These are phyloP conservation scores for Peromyscus attwateri DNA, from an alignment of 2,797 vertebrate species.

Conservation along the genomic window DNA sequence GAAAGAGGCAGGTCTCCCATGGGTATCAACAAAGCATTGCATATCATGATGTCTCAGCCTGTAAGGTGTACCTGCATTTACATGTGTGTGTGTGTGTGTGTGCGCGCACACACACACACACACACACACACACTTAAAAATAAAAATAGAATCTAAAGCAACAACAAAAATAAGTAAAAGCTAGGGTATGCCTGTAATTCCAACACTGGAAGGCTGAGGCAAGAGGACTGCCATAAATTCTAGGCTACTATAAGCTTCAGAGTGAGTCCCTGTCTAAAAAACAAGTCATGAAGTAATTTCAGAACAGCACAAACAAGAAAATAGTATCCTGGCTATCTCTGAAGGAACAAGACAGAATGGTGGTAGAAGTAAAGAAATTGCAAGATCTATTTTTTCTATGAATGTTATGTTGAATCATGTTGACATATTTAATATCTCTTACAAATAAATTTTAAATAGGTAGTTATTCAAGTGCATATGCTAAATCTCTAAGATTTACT, in stretches of 20 bases:
- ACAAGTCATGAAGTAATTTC: slow-evolving; percentile 48
- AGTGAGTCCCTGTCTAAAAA: neutral
- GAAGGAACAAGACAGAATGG: neutral
- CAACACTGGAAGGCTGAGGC: neutral
- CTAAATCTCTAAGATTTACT: slow-evolving; percentile 13
- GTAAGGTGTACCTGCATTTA: neutral
- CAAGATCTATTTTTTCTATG: neutral
- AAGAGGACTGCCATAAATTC: neutral
- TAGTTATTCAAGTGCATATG: neutral
- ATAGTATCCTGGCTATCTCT: neutral
- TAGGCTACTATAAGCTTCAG: neutral
- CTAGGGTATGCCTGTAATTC: neutral
- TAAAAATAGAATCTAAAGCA: neutral
- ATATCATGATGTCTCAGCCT: neutral
- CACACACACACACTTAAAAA: neutral
- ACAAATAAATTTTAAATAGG: slow-evolving; percentile 20
- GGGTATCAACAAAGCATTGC: neutral
- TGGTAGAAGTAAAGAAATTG: neutral
- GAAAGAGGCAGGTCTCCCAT: neutral
- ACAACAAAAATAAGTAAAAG: neutral
- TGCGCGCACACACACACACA: neutral
- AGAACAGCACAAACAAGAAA: slow-evolving; percentile 26
- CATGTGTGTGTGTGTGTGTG: neutral
- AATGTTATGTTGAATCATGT: slow-evolving; percentile 19
- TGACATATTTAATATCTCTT: neutral